A percentile compares a stretch with the other conserved stretches of the same genome.
These are phyloP conservation scores for Yponomeuta malinellus DNA, from an alignment of 2,888 invertebrate species.

Conservation along the genomic window DNA sequence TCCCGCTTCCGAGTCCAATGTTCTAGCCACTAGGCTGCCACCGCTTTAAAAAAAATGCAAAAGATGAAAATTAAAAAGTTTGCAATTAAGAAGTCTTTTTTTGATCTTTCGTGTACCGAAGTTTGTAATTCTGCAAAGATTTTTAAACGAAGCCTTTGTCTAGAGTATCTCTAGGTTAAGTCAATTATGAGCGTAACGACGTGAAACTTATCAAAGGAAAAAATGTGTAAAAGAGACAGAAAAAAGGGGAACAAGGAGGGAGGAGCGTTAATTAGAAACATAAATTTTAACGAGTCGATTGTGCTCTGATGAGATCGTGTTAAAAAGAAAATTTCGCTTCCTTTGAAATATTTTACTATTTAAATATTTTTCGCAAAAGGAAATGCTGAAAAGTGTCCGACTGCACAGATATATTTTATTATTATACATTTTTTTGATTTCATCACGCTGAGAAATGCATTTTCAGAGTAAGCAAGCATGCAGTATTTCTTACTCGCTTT, in stretches of 20 bases:
- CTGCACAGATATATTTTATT: too few species aligned
- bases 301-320: slow-evolving; percentile 33
- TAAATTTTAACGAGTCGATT: slow-evolving; percentile 54
- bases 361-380: not conserved
- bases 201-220: slow-evolving; percentile 39
- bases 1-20: too few species aligned
- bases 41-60: too few species aligned
- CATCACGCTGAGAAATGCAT: too few species aligned
- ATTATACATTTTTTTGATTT: too few species aligned
- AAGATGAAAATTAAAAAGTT: too few species aligned
- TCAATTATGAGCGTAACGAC: slow-evolving; percentile 43
- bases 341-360: not conserved
- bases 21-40: too few species aligned
- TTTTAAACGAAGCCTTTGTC: not conserved
- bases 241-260: slow-evolving; percentile 21
- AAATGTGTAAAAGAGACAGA: slow-evolving; percentile 19
- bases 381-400: not conserved
- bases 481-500: too few species aligned
- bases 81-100: too few species aligned
- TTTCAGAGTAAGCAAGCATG: too few species aligned
- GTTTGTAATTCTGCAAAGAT: not conserved
- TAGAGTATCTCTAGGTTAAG: slow-evolving; percentile 17
- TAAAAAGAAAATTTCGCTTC: slow-evolving; percentile 3
- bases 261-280: slow-evolving; percentile 51
- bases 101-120: too few species aligned